Evolutionary conservation across 2,888 invertebrate species (phyloP).

Genomic region (Chymomyza procnemis): DNA sequence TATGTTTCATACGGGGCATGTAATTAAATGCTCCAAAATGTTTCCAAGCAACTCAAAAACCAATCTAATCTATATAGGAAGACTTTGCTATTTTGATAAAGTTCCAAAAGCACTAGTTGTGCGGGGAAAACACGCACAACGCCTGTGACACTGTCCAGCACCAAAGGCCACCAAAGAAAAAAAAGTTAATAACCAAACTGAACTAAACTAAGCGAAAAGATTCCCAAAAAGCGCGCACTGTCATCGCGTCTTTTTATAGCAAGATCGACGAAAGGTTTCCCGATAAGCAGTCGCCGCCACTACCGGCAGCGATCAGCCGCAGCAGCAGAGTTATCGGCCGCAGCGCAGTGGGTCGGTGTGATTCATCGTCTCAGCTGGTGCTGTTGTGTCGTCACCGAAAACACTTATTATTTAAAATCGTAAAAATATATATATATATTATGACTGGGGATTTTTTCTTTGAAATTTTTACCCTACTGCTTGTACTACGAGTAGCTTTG

Average conservation of each 20-base stretch:
- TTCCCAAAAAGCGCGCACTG: not conserved
- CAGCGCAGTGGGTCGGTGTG: not conserved
- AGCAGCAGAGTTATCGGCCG: not conserved
- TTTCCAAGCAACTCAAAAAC: not conserved
- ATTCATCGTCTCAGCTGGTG: not conserved
- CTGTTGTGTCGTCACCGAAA: conserved; percentile 52
- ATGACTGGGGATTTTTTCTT: conserved; percentile 43
- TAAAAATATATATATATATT: conserved; percentile 21
- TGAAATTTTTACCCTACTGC: conserved; percentile 17
- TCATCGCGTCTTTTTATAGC: not conserved
- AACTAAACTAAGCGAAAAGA: too few relatives aligned
- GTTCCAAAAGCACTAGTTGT: not conserved
- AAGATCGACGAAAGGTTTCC: not conserved
- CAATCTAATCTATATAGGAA: conserved; percentile 2
- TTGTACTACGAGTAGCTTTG: not conserved
- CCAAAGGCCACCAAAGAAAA: not conserved
- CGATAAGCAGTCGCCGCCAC: not conserved
- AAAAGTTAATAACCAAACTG: too few relatives aligned
- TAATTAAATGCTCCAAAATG: not conserved
- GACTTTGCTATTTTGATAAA: not conserved
- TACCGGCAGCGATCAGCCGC: too few relatives aligned
- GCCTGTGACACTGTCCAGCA: not conserved
- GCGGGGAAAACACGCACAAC: not conserved
- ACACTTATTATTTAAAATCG: conserved; percentile 18
- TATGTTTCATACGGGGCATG: not conserved